Base-by-base conservation (phyloP, 2,888 invertebrate genomes). In the Heliconius hortense region DNA sequence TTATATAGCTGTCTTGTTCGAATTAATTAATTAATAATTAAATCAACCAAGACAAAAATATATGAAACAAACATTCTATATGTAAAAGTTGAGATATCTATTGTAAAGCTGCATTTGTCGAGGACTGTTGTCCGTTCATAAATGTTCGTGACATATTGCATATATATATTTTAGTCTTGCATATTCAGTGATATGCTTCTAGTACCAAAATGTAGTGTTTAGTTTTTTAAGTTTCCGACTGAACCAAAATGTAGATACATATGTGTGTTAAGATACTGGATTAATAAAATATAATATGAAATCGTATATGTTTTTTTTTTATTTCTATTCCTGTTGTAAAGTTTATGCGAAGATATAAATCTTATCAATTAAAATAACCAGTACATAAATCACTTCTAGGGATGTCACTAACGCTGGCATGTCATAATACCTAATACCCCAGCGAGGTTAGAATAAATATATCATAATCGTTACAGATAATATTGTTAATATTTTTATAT, bases 141-240 rank as follows among this genome's bases (percentile, higher is more conserved):
- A 73, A 77, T 75, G 75, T 77, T 77, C 75, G 77, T 77, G 53
- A 75, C 63, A 73, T 75, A 62, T 70, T 69, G 15, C 18, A 76
- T 73, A 77, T 71, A 70, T 73, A 62, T 66, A 77, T 28, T 39
- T 62, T 62, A 71, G 26, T 69, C 21, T 26, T 39, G 70, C 48
- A n/a, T 70, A 73, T 70, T 59, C 35, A 66, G 86, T 85, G 85
- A 87, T 83, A 77, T 79, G 77, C 75, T 67, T 76, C 83, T 85
- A 87, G 88, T 92, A 93, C 92, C 93, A 93, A 91, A 91, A 90
- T 86, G 80, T 91, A 92, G 91, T 85, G 81, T 89, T 89, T 92
- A 92, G 89, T 91, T 91, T 87, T 88, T 91, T 94, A 94, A 93
- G 93, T 94, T 93, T 88, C 93, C 88, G 93, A 94, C 93, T 94